These are phyloP conservation scores for Progne subis DNA, from an alignment of 2,113 vertebrate species.

Conservation along the genomic window DNA sequence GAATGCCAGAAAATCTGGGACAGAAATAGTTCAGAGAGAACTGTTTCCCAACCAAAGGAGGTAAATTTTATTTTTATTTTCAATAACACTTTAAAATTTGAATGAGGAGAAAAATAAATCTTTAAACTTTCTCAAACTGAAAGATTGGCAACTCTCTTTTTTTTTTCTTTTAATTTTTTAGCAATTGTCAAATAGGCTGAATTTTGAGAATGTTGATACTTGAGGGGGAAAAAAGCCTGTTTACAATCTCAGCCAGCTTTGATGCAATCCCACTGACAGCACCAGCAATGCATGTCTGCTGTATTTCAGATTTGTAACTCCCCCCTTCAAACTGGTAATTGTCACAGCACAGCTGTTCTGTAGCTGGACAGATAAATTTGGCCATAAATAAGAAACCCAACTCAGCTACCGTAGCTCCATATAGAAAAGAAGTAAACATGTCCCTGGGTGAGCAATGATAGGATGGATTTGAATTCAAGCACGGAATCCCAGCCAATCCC, in stretches of 20 bases:
- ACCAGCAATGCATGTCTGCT: background rate
- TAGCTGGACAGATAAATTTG: background rate
- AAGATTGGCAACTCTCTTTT: background rate
- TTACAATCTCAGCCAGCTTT: background rate
- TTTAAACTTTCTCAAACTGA: background rate
- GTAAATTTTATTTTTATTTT: background rate
- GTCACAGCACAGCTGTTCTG: background rate
- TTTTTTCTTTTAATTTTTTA: background rate
- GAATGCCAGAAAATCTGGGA: background rate
- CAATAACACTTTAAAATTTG: background rate
- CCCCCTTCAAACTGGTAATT: background rate
- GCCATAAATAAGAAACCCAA: background rate
- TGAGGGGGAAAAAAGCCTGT: background rate
- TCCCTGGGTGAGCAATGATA: background rate
- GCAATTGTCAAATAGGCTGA: background rate
- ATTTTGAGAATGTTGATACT: background rate
- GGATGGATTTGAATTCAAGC: background rate
- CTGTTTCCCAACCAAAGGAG: background rate
- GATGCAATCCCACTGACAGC: background rate
- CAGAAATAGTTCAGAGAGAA: background rate
- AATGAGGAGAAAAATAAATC: background rate
- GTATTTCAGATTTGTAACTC: background rate
- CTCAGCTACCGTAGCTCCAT: background rate
- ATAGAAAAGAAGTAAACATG: background rate
- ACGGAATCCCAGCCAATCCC: background rate